phyloP scores from a whole-genome alignment of 2,113 vertebrate species.

The Nycticryphes semicollaris region DNA sequence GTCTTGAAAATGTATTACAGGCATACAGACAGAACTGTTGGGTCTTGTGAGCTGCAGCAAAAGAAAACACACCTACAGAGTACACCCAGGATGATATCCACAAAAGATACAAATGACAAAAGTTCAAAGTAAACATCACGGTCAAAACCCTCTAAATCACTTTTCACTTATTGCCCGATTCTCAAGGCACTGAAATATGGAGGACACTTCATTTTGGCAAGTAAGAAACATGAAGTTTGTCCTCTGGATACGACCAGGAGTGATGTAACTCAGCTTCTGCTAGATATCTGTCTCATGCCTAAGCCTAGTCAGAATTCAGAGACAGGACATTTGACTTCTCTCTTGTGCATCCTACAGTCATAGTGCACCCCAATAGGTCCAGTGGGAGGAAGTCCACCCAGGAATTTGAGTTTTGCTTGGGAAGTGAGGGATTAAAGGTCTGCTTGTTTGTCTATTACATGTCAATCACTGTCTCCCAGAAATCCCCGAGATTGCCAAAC shows the following conservation, averaged over 20 bases:
- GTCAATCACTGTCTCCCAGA: background rate
- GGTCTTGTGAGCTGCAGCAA: background rate
- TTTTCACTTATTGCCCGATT: background rate
- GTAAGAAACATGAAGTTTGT: background rate
- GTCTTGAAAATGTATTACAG: background rate
- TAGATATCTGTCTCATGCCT: background rate
- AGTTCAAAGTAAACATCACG: background rate
- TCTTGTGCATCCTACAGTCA: background rate
- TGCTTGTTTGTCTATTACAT: background rate
- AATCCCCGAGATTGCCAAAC: background rate
- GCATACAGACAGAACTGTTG: background rate
- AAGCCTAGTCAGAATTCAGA: background rate
- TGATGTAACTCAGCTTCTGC: background rate
- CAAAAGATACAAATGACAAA: background rate
- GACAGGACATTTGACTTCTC: background rate
- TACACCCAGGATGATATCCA: background rate
- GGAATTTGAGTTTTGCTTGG: background rate
- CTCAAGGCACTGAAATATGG: background rate
- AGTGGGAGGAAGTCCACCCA: background rate
- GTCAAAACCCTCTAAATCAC: background rate
- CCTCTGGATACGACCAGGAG: background rate
- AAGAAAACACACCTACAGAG: background rate
- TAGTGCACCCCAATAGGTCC: background rate
- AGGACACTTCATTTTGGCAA: background rate
- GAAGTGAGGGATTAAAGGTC: background rate